Percentiles rank a stretch among this genome's conserved stretches.
Conservation (phyloP, 1,140 invertebrate genomes). For the Tetragnatha versicolor region DNA sequence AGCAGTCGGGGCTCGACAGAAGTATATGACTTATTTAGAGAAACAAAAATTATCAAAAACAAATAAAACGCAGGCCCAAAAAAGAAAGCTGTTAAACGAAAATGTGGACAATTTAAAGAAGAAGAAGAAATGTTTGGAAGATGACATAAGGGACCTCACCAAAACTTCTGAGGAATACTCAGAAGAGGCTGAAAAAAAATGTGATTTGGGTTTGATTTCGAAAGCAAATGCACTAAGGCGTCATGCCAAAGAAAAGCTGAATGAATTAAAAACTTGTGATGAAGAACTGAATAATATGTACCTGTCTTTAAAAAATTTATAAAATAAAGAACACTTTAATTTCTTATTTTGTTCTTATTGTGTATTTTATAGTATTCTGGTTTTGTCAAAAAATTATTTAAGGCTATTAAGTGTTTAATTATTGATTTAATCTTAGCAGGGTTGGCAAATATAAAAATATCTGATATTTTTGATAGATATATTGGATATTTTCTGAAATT, state of each 20-base stretch:
- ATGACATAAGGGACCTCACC: not conserved
- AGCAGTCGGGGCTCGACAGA: not conserved
- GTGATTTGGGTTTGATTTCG: not conserved
- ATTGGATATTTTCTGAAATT: too few relatives aligned
- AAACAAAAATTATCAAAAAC: not conserved
- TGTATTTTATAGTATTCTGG: too few relatives aligned
- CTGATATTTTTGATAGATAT: too few relatives aligned
- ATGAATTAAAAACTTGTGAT: not conserved
- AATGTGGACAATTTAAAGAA: not conserved
- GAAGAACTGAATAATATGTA: not conserved
- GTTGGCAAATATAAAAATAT: too few relatives aligned
- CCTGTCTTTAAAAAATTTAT: not conserved
- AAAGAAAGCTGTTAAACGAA: not conserved
- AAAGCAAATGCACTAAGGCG: not conserved
- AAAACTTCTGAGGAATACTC: not conserved
- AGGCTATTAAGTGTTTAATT: too few relatives aligned
- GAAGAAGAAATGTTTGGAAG: conserved; percentile 1
- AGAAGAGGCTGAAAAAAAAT: not conserved
- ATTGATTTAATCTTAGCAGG: too few relatives aligned
- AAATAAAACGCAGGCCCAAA: not conserved
- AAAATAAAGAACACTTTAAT: not conserved
- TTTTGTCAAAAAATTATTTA: too few relatives aligned
- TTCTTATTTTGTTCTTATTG: too few relatives aligned
- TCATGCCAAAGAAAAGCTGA: not conserved
- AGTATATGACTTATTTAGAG: not conserved